These are phyloP conservation scores for Geotrypetes seraphini DNA, from an alignment of 2,797 vertebrate species.

Conservation along the genomic window DNA sequence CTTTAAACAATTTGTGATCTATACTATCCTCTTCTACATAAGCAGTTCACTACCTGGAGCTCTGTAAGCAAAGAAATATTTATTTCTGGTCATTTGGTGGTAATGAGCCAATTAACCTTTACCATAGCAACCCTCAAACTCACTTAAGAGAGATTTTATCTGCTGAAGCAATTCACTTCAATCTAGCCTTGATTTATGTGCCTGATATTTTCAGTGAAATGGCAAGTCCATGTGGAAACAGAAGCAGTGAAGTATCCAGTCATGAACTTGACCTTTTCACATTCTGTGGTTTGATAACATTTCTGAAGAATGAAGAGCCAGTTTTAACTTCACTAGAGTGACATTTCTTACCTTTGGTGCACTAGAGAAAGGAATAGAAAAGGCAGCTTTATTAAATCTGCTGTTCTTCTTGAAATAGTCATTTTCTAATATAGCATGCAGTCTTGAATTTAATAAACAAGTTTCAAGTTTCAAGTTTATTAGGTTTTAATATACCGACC, in stretches of 20 bases:
- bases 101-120: conserved; percentile 24
- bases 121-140: conserved; percentile 17
- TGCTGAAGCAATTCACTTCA: conserved; percentile 25
- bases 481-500: too few species aligned
- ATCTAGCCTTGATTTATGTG: conserved; percentile 35
- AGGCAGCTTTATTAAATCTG: conserved; percentile 15
- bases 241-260: conserved; percentile 32
- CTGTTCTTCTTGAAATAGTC: too few species aligned
- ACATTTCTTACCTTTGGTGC: conserved; percentile 28
- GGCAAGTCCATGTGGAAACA: conserved; percentile 38
- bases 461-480: too few species aligned
- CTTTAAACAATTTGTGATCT: too few species aligned
- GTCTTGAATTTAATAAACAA: too few species aligned
- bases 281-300: conserved; percentile 30
- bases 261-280: conserved; percentile 40
- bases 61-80: background rate
- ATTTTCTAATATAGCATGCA: too few species aligned
- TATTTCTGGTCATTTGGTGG: conserved; percentile 4
- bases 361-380: conserved; percentile 21
- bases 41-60: too few species aligned
- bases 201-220: conserved; percentile 50
- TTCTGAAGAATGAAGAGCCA: conserved; percentile 18
- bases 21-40: too few species aligned
- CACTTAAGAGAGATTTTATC: conserved; percentile 11
- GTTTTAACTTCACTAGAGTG: conserved; percentile 23